Percentiles rank a stretch among this genome's conserved stretches.
These are phyloP conservation scores for Coluber constrictor DNA, from an alignment of 2,797 vertebrate species.

Conservation along the genomic window DNA sequence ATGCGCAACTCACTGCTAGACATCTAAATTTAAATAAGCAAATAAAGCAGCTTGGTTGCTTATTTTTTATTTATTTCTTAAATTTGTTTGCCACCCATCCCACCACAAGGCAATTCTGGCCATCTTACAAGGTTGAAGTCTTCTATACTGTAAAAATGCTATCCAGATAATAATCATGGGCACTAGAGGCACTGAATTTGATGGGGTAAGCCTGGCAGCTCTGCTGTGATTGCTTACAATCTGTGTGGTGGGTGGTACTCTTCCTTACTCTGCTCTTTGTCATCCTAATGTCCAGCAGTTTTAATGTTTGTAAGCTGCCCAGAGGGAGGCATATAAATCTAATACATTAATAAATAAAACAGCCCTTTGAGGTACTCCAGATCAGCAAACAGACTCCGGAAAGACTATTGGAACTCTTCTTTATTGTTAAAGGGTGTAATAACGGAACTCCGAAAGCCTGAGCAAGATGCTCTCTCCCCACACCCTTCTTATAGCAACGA, in stretches of 20 bases:
- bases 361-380: not conserved
- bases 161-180: not conserved
- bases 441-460: not conserved
- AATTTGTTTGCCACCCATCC: too few species aligned
- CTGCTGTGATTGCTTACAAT: not conserved
- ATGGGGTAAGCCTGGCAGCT: not conserved
- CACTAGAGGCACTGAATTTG: not conserved
- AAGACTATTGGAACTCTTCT: not conserved
- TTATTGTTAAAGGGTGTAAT: not conserved
- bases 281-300: not conserved
- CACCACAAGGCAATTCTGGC: too few species aligned
- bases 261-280: not conserved
- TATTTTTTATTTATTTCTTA: too few species aligned
- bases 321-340: not conserved
- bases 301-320: not conserved
- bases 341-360: not conserved
- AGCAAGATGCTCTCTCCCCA: not conserved
- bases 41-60: not conserved
- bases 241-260: not conserved
- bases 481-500: not conserved
- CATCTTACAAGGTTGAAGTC: not conserved
- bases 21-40: not conserved
- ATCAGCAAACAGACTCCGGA: not conserved
- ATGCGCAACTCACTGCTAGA: not conserved
- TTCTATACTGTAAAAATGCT: not conserved